Evolutionary conservation across 1,140 invertebrate genomes (phyloP).

Genomic region (Tribolium castaneum): DNA sequence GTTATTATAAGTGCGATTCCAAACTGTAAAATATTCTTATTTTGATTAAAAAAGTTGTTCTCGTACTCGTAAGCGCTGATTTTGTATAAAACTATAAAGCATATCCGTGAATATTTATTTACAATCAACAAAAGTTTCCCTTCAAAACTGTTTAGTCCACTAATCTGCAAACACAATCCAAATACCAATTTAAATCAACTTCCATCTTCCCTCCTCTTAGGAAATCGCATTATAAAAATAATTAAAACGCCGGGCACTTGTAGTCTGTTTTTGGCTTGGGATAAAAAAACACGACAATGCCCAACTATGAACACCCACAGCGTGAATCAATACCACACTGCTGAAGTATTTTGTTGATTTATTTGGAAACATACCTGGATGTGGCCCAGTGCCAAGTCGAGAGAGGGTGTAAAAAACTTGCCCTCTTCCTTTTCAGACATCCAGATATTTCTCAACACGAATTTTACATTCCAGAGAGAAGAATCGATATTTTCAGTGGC

Average conservation of each 20-base stretch:
- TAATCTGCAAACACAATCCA: background rate
- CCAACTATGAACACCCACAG: no score
- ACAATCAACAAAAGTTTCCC: background rate
- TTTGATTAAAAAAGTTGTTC: no score
- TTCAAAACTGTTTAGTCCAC: background rate
- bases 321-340: background rate
- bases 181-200: background rate
- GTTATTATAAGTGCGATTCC: no score
- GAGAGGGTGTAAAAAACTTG: background rate
- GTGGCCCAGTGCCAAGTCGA: background rate
- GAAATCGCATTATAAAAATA: background rate
- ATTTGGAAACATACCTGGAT: background rate
- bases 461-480: background rate
- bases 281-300: no score
- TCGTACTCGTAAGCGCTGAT: no score
- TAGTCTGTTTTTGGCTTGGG: background rate
- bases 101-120: background rate
- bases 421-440: background rate
- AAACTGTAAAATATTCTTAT: no score
- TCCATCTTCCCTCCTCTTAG: background rate
- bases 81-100: background rate
- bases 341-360: background rate
- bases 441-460: no score
- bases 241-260: background rate
- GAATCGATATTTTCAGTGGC: background rate